These are phyloP conservation scores for Perognathus longimembris DNA, from an alignment of 2,113 vertebrate genomes.

Conservation along the genomic window DNA sequence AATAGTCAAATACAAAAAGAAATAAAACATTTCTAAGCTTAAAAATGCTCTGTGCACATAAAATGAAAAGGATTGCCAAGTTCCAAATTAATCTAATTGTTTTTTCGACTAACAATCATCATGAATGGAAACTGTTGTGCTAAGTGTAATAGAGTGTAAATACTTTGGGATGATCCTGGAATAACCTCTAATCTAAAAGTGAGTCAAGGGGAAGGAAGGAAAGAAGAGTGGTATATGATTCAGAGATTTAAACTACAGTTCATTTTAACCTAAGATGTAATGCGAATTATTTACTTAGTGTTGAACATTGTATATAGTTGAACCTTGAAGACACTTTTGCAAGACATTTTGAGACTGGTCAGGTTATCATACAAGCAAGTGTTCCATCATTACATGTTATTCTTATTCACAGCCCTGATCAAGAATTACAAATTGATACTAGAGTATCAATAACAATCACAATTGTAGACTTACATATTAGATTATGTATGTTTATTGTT, in stretches of 20 bases:
- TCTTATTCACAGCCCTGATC: neutral
- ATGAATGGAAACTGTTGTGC: neutral
- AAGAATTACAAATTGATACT: neutral
- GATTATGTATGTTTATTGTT: neutral
- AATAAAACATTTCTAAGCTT: neutral
- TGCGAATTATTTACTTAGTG: neutral
- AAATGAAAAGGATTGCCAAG: neutral
- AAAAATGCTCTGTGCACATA: neutral
- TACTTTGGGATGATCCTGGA: neutral
- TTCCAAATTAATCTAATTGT: neutral
- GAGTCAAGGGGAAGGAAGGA: neutral
- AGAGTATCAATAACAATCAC: neutral
- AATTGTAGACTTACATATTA: neutral
- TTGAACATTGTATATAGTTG: too few species aligned
- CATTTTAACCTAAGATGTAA: neutral
- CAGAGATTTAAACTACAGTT: neutral
- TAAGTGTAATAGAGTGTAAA: neutral
- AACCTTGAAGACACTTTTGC: neutral
- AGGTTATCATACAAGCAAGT: neutral
- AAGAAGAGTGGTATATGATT: neutral
- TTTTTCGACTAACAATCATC: neutral
- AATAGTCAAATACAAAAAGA: neutral
- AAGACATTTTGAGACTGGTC: neutral
- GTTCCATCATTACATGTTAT: neutral
- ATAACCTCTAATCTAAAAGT: neutral